Conservation (phyloP, 2,113 vertebrate species). For the Thalassarche chlororhynchos region DNA sequence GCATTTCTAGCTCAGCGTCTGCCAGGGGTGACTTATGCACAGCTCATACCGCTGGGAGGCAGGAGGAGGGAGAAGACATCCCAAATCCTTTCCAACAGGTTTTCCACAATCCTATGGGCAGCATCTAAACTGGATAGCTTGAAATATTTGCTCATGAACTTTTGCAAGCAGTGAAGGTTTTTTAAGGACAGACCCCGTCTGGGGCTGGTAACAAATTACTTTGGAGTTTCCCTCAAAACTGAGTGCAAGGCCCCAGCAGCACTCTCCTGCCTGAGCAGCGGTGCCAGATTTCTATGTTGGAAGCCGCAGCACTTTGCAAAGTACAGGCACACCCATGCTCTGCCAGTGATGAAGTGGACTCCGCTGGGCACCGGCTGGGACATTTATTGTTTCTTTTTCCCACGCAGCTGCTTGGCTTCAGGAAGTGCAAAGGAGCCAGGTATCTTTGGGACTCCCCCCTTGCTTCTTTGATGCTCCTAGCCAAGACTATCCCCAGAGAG, state of each 20-base stretch:
- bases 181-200: not conserved
- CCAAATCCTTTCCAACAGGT: not conserved
- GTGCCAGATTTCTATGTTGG: accelerated
- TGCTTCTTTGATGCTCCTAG: not conserved
- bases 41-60: not conserved
- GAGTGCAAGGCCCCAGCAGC: accelerated
- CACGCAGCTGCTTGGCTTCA: not conserved
- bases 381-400: not conserved
- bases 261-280: not conserved
- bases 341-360: not conserved
- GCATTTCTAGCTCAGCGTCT: not conserved
- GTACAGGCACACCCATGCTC: not conserved
- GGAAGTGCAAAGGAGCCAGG: accelerated
- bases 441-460: not conserved
- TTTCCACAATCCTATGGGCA: not conserved
- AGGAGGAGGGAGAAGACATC: not conserved
- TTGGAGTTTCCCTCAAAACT: not conserved
- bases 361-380: not conserved
- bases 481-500: not conserved
- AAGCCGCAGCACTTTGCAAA: not conserved
- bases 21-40: not conserved
- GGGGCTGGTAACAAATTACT: not conserved
- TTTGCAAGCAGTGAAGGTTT: not conserved
- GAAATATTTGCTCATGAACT: not conserved
- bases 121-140: not conserved